Conservation (phyloP, 2,888 invertebrate genomes). For the Gonocerus acuteangulatus region DNA sequence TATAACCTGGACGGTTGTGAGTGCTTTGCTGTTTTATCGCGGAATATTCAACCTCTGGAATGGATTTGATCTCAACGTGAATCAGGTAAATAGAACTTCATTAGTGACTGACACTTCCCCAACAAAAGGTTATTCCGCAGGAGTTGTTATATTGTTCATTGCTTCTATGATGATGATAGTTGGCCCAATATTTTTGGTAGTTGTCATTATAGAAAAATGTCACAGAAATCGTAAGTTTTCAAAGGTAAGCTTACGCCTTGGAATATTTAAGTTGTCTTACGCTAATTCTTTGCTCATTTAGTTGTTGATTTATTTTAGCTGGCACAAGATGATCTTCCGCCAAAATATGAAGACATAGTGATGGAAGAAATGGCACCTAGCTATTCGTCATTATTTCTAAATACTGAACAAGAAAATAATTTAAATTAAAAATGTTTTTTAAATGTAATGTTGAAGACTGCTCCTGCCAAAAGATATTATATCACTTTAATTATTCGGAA, state of each 20-base stretch:
- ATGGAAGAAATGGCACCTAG: slow-evolving; percentile 22
- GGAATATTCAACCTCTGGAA: slow-evolving; percentile 3
- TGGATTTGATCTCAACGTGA: not conserved
- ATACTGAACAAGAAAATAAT: not conserved
- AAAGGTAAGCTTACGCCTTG: slow-evolving; percentile 19
- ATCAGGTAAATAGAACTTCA: not conserved
- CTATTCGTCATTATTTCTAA: slow-evolving; percentile 19
- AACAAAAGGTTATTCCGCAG: slow-evolving; percentile 8
- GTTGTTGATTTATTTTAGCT: not conserved
- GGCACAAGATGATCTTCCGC: slow-evolving; percentile 14
- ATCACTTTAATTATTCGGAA: too few species aligned
- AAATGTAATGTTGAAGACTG: too few species aligned
- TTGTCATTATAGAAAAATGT: slow-evolving; percentile 11
- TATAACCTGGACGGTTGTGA: slow-evolving; percentile 14
- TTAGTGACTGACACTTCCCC: not conserved
- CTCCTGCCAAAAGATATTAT: too few species aligned
- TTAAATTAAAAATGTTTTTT: too few species aligned
- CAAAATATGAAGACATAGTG: slow-evolving; percentile 22
- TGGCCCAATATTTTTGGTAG: slow-evolving; percentile 10
- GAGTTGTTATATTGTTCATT: slow-evolving; percentile 9
- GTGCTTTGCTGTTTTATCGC: slow-evolving; percentile 8
- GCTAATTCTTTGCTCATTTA: too few species aligned
- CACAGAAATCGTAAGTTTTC: slow-evolving; percentile 11
- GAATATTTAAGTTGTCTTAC: not conserved
- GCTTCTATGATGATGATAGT: slow-evolving; percentile 15